Conservation (phyloP, 2,888 invertebrate genomes). For the Sphinx pinastri region DNA sequence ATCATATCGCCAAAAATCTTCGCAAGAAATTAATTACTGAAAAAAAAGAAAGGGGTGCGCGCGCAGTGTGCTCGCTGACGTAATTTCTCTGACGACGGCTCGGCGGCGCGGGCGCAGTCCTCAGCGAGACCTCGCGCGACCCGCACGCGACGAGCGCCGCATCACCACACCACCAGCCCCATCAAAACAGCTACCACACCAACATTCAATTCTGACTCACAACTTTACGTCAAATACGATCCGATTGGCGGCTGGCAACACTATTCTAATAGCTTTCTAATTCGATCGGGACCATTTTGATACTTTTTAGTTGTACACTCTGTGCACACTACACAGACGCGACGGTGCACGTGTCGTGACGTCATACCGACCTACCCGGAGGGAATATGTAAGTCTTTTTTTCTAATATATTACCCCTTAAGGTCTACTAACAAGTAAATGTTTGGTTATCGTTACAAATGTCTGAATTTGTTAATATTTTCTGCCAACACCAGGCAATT, state of each 20-base stretch:
- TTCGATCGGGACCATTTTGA: slow-evolving; percentile 19
- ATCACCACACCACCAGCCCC: slow-evolving; percentile 39
- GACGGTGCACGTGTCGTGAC: slow-evolving; percentile 68
- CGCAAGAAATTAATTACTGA: slow-evolving; percentile 78
- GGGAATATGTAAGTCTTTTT: slow-evolving; percentile 63
- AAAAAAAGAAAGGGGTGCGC: slow-evolving; percentile 81
- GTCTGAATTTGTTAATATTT: neutral
- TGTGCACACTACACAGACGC: slow-evolving; percentile 30
- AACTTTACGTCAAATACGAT: slow-evolving; percentile 16
- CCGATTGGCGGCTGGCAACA: slow-evolving; percentile 23
- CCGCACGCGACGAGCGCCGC: slow-evolving; percentile 60
- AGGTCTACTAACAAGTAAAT: slow-evolving; percentile 40
- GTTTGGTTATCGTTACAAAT: slow-evolving; percentile 27
- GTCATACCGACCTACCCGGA: slow-evolving; percentile 60
- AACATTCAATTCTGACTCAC: slow-evolving; percentile 37
- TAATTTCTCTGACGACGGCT: slow-evolving; percentile 66
- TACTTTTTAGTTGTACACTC: slow-evolving; percentile 37
- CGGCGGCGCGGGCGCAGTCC: slow-evolving; percentile 69
- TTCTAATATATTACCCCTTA: slow-evolving; percentile 33
- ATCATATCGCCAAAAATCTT: slow-evolving; percentile 65
- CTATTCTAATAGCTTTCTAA: slow-evolving; percentile 17
- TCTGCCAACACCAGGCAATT: neutral
- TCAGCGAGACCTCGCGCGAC: slow-evolving; percentile 68
- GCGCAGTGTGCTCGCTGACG: slow-evolving; percentile 70
- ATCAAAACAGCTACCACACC: slow-evolving; percentile 35